These are phyloP conservation scores for Neodontobutis hainanensis DNA, from an alignment of 2,113 vertebrate genomes.

Conservation along the genomic window DNA sequence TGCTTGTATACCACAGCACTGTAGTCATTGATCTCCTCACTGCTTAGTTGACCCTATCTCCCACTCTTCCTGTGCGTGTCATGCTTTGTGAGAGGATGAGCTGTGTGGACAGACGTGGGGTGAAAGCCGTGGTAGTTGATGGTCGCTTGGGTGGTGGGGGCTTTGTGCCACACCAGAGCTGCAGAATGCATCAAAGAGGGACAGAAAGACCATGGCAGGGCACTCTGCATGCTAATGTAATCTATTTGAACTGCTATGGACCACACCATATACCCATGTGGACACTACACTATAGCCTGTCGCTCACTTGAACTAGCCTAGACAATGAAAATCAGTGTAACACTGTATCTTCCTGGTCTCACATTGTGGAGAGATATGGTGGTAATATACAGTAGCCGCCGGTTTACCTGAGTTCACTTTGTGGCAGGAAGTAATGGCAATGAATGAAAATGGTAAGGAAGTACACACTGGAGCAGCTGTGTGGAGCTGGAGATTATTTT, in stretches of 20 bases:
- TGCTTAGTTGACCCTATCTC: conserved; percentile 48
- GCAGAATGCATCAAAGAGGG: conserved; percentile 61
- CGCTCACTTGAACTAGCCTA: conserved; percentile 11
- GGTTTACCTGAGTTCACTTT: conserved; percentile 48
- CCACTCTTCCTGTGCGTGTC: conserved; percentile 56
- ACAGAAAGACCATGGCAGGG: conserved; percentile 55
- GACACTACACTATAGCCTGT: conserved; percentile 11
- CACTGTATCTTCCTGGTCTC: background rate
- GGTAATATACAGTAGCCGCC: conserved; percentile 31
- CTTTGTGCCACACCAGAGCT: conserved; percentile 59
- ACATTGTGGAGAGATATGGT: conserved; percentile 7
- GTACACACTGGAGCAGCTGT: conserved; percentile 19
- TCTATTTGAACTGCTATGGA: conserved; percentile 39
- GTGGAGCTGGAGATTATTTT: conserved; percentile 28
- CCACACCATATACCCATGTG: conserved; percentile 48
- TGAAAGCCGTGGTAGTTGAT: conserved; percentile 20
- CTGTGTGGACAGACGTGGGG: conserved; percentile 51
- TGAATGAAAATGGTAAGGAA: conserved; percentile 35
- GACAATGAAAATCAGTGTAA: conserved; percentile 17
- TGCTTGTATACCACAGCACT: conserved; percentile 26
- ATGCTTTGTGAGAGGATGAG: conserved; percentile 58
- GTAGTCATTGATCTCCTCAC: conserved; percentile 49
- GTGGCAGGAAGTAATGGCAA: conserved; percentile 59
- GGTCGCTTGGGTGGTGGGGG: conserved; percentile 37
- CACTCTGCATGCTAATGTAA: conserved; percentile 61